Evolutionary conservation across 2,797 vertebrate species (phyloP).

Genomic region (Morus bassanus): DNA sequence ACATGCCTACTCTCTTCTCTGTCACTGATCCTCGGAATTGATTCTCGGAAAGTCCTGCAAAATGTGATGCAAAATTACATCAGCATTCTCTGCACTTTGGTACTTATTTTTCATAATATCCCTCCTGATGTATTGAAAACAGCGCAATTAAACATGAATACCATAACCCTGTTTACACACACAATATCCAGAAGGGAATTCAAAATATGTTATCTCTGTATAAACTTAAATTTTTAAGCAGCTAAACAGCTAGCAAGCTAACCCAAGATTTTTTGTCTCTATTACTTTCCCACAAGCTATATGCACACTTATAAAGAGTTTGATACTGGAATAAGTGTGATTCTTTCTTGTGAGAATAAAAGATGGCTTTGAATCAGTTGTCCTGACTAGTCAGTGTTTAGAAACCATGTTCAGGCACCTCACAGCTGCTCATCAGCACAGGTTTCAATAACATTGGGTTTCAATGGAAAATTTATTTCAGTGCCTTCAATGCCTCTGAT

Average conservation of each 20-base stretch:
- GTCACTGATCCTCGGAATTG: not conserved
- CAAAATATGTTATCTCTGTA: not conserved
- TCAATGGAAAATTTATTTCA: not conserved
- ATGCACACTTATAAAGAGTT: not conserved
- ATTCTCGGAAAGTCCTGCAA: not conserved
- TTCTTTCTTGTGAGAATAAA: not conserved
- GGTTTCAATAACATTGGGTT: not conserved
- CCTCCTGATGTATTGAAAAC: not conserved
- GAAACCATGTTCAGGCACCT: not conserved
- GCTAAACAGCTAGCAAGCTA: not conserved
- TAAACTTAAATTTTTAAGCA: not conserved
- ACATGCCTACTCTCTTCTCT: not conserved
- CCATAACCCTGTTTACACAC: not conserved
- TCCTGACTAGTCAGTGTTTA: not conserved
- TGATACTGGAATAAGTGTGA: not conserved
- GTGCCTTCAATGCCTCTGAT: not conserved
- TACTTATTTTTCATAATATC: not conserved
- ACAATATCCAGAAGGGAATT: not conserved
- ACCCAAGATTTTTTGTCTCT: not conserved
- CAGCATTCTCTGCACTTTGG: not conserved
- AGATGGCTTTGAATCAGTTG: not conserved
- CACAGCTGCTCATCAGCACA: not conserved
- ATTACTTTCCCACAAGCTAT: not conserved
- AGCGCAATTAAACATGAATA: not conserved
- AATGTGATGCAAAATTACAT: not conserved